Evolutionary conservation across 2,888 invertebrate genomes (phyloP).

Genomic region (Patella caerulea): DNA sequence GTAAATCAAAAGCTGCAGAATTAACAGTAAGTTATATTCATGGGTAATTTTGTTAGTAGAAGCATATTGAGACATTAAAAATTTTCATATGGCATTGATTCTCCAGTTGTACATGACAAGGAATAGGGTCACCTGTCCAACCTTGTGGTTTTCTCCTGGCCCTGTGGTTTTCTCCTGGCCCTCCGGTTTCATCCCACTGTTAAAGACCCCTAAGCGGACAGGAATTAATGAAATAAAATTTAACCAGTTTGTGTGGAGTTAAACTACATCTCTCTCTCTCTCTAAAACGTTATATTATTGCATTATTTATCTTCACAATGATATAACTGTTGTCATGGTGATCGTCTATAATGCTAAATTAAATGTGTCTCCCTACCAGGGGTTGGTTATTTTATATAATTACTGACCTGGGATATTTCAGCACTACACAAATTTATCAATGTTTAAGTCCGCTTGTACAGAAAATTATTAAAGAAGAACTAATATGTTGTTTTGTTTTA

Average conservation of each 20-base stretch:
- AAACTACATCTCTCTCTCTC: too few relatives aligned
- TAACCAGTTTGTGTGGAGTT: too few relatives aligned
- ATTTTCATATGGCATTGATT: too few relatives aligned
- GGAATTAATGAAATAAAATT: too few relatives aligned
- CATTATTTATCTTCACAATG: neutral
- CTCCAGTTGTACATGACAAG: too few relatives aligned
- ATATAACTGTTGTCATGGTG: neutral
- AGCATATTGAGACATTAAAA: too few relatives aligned
- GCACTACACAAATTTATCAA: neutral
- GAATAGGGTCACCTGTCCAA: too few relatives aligned
- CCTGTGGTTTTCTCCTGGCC: too few relatives aligned
- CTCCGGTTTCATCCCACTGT: too few relatives aligned
- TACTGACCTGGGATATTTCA: neutral
- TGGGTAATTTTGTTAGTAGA: neutral
- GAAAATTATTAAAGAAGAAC: neutral
- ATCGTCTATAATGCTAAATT: conserved; percentile 11
- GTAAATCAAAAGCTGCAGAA: conserved; percentile 71
- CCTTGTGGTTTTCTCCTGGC: too few relatives aligned
- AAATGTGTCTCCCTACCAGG: conserved; percentile 4
- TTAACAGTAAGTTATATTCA: conserved; percentile 54
- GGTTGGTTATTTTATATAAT: conserved; percentile 8
- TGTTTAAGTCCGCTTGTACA: neutral
- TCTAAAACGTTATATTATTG: neutral
- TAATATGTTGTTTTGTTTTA: too few relatives aligned
- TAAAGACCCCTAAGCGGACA: too few relatives aligned